These are phyloP conservation scores for Diadema setosum DNA, from an alignment of 35 echinoderm and acorn worm species.

Conservation along the genomic window DNA sequence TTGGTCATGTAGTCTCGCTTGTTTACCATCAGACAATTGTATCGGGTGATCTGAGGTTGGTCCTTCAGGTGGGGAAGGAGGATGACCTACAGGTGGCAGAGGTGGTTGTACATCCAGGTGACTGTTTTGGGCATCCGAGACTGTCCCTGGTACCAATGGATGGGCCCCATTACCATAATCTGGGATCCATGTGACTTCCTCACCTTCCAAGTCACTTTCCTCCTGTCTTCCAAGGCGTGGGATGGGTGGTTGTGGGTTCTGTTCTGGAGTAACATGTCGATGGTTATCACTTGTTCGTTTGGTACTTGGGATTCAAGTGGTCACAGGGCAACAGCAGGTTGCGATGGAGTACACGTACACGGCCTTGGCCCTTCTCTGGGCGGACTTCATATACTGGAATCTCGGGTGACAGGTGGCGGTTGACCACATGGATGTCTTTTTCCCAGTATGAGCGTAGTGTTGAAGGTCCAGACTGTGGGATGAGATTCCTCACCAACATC, in stretches of 20 bases:
- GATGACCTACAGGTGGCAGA: background rate
- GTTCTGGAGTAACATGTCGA: background rate
- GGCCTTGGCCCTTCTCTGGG: background rate
- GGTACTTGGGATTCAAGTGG: background rate
- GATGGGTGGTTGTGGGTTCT: background rate
- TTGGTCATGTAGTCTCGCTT: no score
- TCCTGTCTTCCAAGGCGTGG: background rate
- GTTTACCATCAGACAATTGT: no score
- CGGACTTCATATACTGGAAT: conserved; percentile 23
- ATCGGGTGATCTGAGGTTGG: no score
- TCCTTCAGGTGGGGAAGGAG: no score
- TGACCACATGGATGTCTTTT: background rate
- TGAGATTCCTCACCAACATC: conserved; percentile 6
- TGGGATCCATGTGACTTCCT: background rate
- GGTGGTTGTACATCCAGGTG: background rate
- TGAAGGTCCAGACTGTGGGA: background rate
- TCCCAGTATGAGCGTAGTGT: conserved; percentile 18
- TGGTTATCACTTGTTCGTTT: background rate
- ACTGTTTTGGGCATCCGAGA: background rate
- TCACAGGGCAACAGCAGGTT: conserved; percentile 11
- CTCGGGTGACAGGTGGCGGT: background rate
- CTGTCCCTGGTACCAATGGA: background rate
- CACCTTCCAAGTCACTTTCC: background rate
- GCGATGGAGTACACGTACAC: background rate
- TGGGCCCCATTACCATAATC: background rate